A percentile compares a stretch with the other conserved stretches of the same genome.
Evolutionary conservation across 2,888 invertebrate species (phyloP).

Genomic region (Cecidostiba fungosa): DNA sequence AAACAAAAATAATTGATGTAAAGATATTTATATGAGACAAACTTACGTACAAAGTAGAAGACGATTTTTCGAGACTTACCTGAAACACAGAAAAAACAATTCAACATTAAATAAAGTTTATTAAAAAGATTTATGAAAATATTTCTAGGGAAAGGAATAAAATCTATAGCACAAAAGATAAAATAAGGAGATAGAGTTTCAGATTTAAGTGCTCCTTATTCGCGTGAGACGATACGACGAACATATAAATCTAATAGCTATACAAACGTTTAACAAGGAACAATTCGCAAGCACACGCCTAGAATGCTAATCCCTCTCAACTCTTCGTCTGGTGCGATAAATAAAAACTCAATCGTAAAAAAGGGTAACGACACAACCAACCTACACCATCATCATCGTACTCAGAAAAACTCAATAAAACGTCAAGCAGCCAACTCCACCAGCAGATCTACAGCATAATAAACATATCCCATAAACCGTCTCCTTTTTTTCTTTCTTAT

Average conservation of each 20-base stretch:
- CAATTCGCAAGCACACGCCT: background rate
- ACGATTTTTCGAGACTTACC: slow-evolving; percentile 27
- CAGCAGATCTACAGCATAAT: background rate
- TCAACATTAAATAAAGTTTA: background rate
- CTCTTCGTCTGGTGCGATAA: no score
- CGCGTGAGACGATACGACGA: no score
- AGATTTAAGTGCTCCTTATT: background rate
- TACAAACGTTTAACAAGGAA: background rate
- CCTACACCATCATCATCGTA: background rate
- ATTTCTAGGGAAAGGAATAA: background rate
- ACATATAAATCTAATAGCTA: background rate
- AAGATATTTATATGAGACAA: background rate
- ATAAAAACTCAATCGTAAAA: background rate
- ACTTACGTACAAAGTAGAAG: background rate
- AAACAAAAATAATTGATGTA: background rate
- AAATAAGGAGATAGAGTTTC: background rate
- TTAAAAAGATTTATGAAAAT: background rate
- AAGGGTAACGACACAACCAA: background rate
- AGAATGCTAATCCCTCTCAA: no score
- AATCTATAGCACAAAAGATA: background rate
- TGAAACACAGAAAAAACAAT: slow-evolving; percentile 38
- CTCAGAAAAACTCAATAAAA: background rate
- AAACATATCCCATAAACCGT: background rate
- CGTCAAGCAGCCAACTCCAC: background rate
- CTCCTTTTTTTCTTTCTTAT: background rate